phyloP scores from a whole-genome alignment of 1,140 invertebrate species.

The Lineus longissimus region DNA sequence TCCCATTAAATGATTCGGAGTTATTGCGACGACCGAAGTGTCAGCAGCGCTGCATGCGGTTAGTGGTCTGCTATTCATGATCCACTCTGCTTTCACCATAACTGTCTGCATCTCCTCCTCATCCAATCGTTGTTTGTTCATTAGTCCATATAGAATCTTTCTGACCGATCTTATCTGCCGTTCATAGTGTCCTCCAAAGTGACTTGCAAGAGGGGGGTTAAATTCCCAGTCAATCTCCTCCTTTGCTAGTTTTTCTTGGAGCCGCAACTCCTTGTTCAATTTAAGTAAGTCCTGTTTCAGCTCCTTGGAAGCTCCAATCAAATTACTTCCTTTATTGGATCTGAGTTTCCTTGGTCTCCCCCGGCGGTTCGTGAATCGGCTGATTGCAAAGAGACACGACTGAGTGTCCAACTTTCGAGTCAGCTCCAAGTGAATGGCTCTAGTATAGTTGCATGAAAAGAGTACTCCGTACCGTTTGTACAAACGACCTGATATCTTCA shows the following conservation, averaged over 20 bases:
- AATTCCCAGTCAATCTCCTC: not conserved
- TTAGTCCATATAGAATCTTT: slow-evolving; percentile 6
- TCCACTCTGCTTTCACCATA: not conserved
- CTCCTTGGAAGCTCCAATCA: not conserved
- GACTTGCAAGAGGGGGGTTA: not conserved
- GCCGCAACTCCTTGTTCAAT: not conserved
- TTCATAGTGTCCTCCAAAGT: not conserved
- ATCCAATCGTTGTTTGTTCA: not conserved
- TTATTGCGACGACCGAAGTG: not conserved
- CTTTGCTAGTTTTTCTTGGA: not conserved
- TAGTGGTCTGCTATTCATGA: not conserved
- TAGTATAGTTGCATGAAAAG: slow-evolving; percentile 4
- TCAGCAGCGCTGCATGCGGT: not conserved
- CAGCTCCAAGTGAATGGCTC: not conserved
- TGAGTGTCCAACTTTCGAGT: slow-evolving; percentile 1
- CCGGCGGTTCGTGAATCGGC: not conserved
- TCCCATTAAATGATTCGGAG: slow-evolving; percentile 4
- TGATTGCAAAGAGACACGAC: not conserved
- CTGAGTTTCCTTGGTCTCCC: not conserved
- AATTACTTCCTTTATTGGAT: not conserved
- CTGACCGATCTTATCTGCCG: not conserved
- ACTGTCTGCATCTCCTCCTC: not conserved
- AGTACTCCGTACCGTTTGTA: not conserved
- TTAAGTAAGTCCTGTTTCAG: not conserved
- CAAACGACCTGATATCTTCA: not conserved